Base-by-base conservation (phyloP, 2,888 invertebrate genomes). In the Xylocampa areola region DNA sequence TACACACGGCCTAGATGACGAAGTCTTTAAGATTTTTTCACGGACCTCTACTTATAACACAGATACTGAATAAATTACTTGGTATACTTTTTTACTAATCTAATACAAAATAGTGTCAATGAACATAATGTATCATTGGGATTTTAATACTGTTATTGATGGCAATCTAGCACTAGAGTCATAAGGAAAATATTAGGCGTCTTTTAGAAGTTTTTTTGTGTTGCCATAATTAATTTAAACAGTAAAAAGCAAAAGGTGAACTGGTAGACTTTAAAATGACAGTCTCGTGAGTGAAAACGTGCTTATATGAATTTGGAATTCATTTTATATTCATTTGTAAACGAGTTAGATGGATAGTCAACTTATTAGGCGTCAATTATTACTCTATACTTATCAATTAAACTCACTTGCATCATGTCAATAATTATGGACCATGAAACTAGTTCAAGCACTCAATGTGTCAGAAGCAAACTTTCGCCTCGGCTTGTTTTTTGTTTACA, bases 401-500 rank as follows among this genome's bases (percentile, higher is more conserved):
- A 70, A 76, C 73, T 80, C 76, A 69, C 71, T 73, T 53, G 49
- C 70, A 69, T 67, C 58, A 49, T 60, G 72, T 71, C 70, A 65
- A 58, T 67, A 35, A 75, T 73, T 78, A 76, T 62, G 73, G 66
- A 43, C 68, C 62, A 60, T 44, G 55, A 62, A 86, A 85, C 84
- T 85, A 84, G 84, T 79, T 79, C 82, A 79, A 69, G 68, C 58
- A 71, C 75, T 76, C 79, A 73, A 81, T 76, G 43, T 76, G 79
- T 82, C 77, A 60, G 68, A 62, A 68, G 58, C 69, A 81, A 82
- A 81, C 88, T 90, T 88, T 89, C 84, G 74, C 81, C 49, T 71
- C 55, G 50, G 51, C 71, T 73, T 60, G 70, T 79, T 78, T 78
- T 75, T 63, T 73, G 76, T 73, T 75, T 68, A 41, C 41, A 73